These are phyloP conservation scores for Zelostemma sp. DNA, from an alignment of 1,140 invertebrate genomes.

Conservation along the genomic window DNA sequence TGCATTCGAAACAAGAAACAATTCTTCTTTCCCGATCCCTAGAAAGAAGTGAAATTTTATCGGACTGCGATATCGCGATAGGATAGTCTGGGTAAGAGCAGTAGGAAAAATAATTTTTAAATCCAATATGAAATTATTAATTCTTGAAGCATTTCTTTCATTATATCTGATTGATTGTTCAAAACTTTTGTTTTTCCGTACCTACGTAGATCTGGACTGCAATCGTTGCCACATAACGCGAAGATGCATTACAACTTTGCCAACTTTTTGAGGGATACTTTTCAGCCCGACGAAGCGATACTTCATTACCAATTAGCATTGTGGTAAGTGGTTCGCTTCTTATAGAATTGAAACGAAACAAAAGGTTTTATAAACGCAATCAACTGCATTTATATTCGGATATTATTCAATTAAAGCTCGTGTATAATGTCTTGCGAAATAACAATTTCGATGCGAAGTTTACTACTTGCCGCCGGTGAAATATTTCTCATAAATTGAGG, in stretches of 20 bases:
- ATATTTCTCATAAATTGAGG: not conserved
- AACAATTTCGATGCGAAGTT: not conserved
- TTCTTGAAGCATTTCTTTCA: too few species aligned
- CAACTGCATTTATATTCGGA: not conserved
- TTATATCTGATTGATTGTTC: too few species aligned
- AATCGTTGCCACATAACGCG: constrained; percentile 85
- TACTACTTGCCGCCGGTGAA: not conserved
- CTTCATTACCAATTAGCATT: constrained; percentile 85
- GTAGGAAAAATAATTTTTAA: too few species aligned
- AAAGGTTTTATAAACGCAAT: not conserved
- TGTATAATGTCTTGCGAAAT: too few species aligned
- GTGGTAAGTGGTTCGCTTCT: constrained; percentile 74
- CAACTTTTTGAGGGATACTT: constrained; percentile 85
- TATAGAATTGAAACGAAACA: not conserved
- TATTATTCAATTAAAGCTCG: not conserved
- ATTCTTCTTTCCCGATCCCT: too few species aligned
- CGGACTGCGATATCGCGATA: too few species aligned
- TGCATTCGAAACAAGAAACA: too few species aligned
- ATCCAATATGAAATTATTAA: too few species aligned
- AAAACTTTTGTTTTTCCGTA: too few species aligned
- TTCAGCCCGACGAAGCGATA: constrained; percentile 78
- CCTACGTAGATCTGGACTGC: constrained; percentile 82
- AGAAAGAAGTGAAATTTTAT: too few species aligned
- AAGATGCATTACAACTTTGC: constrained; percentile 94
- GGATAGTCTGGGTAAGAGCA: too few species aligned